Base-by-base conservation (phyloP, 1,140 invertebrate species). In the Drosophila nebulosa region DNA sequence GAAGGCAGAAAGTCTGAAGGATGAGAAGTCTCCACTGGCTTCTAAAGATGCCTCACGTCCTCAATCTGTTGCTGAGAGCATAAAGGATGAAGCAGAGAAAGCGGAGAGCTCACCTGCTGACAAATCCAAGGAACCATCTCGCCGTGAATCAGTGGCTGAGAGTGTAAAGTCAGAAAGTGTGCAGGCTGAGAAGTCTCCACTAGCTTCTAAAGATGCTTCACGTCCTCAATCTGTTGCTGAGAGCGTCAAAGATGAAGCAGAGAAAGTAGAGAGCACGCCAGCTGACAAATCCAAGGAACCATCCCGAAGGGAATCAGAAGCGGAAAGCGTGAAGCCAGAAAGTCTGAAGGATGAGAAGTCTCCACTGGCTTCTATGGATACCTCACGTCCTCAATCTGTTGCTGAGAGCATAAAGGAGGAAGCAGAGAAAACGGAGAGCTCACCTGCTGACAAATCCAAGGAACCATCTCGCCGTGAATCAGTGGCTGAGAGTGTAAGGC, bases 291-390 rank as follows among this genome's bases (percentile, higher is more conserved):
- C 69, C 50, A 55, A 42, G 51, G 81, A 72, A 7, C 7, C 53
- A 1, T 78, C 76, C 12, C 60, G 75, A 30, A 64, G 64, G 9
- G 68, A 65, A 36, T 79, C 80, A 0, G 59, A 69, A 0, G 64
- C 63, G 0, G 61, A 55, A 46, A 67, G 68, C 32, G 26, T 56
- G 0, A 68, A 72, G 24, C 32, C 62, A 9, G 68, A 69, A 62
- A 69, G 65, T 30, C 53, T 51, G 1, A 27, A 42, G 12, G 24
- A 24, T 24, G 24, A 24, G 4, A 1, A 4, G 24, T 24, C 24
- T 24, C 24, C 24, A 24, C 24, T 24, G 2, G 24, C 24, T 4
- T 42, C 51, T 1, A 55, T 39, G 32, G 51, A 42, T 12, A 4
- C 30, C n/a, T 67, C 64, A 0, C 18, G 56, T 4, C 64, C 56